phyloP scores from a whole-genome alignment of 2,113 vertebrate species.

The Jacana jacana region DNA sequence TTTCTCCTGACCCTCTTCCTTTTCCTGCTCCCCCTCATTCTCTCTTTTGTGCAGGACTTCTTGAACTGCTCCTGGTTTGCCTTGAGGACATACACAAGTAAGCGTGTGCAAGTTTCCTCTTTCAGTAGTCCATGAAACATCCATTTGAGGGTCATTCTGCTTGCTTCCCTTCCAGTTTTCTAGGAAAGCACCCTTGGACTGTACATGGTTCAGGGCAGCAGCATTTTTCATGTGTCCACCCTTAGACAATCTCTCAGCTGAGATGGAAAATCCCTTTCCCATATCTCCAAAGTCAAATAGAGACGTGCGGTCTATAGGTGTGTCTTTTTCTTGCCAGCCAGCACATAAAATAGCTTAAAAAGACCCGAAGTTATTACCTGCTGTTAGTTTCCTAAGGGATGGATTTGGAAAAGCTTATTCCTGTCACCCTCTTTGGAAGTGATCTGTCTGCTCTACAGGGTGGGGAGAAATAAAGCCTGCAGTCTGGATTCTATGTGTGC shows the following conservation, averaged over 20 bases:
- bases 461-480: accelerated
- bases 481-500: neutral
- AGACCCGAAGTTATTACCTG: neutral
- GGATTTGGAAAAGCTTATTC: neutral
- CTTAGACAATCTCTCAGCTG: neutral
- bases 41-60: neutral
- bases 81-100: neutral
- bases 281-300: neutral
- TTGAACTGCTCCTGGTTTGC: neutral
- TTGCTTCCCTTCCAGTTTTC: neutral
- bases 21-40: neutral
- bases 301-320: neutral
- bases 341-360: neutral
- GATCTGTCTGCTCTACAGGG: neutral
- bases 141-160: neutral
- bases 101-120: neutral
- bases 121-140: neutral
- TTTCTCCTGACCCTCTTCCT: neutral
- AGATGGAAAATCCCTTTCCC: neutral
- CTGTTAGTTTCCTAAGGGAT: neutral
- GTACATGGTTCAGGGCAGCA: neutral
- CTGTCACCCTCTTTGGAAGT: neutral
- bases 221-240: neutral
- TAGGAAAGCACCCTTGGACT: neutral
- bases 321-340: neutral